Conservation (phyloP, 2,888 invertebrate species). For the Brenthis ino region DNA sequence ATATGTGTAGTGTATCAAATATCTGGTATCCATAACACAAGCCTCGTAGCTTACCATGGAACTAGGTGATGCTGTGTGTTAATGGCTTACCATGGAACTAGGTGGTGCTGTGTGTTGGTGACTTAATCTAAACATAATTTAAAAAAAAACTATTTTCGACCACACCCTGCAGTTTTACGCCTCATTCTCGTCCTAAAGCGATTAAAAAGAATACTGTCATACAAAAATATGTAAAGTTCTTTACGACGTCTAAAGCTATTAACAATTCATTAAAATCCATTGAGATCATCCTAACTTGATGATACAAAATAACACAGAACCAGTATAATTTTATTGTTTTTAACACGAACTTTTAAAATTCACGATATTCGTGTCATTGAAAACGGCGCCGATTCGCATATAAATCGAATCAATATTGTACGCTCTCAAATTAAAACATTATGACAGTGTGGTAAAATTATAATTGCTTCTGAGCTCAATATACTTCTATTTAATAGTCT, state of each 20-base stretch:
- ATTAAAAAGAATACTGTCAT: constrained; percentile 26
- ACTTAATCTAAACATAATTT: constrained; percentile 7
- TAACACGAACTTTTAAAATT: constrained; percentile 30
- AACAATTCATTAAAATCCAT: constrained; percentile 37
- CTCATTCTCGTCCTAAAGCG: constrained; percentile 14
- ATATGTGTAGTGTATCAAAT: no score
- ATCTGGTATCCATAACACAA: no score
- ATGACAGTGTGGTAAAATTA: background rate
- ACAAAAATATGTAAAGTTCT: constrained; percentile 20
- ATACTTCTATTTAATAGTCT: constrained; percentile 7
- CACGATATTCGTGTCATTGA: constrained; percentile 29
- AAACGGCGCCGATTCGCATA: constrained; percentile 23
- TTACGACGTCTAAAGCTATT: constrained; percentile 31
- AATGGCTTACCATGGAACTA: no score
- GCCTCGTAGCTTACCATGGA: no score
- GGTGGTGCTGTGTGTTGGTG: background rate
- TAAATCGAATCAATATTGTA: constrained; percentile 23
- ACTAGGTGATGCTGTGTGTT: no score
- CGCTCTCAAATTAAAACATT: constrained; percentile 14
- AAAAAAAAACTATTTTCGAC: background rate
- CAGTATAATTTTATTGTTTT: constrained; percentile 25
- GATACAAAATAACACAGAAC: constrained; percentile 30
- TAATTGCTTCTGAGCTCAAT: constrained; percentile 4
- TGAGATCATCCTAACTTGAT: constrained; percentile 24
- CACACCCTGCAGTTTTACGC: constrained; percentile 24